These are phyloP conservation scores for Astur gentilis DNA, from an alignment of 2,113 vertebrate species.

Conservation along the genomic window DNA sequence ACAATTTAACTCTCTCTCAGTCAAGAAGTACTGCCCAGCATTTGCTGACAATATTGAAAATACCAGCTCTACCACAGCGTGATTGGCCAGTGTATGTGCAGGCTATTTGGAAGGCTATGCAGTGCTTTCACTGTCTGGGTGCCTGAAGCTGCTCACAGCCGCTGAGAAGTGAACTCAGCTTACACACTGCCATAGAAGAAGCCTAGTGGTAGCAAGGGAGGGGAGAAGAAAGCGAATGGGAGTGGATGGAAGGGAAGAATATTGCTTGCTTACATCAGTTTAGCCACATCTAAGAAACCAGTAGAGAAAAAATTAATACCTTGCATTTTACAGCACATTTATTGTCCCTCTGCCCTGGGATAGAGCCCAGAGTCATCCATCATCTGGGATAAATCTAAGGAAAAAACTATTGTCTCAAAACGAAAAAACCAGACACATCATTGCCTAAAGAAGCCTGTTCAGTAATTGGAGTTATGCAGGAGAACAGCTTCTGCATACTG, in stretches of 20 bases:
- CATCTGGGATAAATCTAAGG: neutral
- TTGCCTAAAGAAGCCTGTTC: neutral
- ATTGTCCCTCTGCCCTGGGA: neutral
- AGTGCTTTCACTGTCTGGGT: neutral
- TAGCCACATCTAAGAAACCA: neutral
- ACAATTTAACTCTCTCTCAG: neutral
- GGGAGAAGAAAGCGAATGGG: neutral
- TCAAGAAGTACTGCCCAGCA: neutral
- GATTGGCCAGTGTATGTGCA: neutral
- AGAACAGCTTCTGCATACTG: neutral
- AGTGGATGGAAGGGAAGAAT: neutral
- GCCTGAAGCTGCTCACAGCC: neutral
- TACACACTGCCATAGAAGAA: accelerated
- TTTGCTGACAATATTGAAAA: neutral
- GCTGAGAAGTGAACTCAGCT: neutral
- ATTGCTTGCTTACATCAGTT: neutral
- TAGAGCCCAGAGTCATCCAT: neutral
- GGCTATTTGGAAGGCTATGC: neutral
- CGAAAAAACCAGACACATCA: neutral
- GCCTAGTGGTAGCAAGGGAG: neutral
- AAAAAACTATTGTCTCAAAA: neutral
- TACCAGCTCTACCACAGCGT: neutral
- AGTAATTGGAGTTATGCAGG: neutral
- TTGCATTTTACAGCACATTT: neutral
- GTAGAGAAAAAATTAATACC: neutral